Conservation (phyloP, 1,140 invertebrate genomes). For the Ips nitidus region DNA sequence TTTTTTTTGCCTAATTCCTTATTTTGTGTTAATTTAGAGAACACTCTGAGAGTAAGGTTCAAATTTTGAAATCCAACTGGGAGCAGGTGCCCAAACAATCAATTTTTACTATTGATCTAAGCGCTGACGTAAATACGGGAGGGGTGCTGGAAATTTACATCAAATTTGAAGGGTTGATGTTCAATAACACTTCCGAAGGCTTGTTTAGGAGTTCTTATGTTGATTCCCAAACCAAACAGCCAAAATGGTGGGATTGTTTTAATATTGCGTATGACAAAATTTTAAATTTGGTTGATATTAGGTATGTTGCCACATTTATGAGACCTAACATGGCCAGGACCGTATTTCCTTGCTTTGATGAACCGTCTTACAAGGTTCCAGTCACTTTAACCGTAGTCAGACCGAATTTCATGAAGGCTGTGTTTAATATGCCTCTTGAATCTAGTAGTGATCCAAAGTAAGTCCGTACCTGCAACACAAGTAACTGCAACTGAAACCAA, state of each 20-base stretch:
- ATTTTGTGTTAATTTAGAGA: background rate
- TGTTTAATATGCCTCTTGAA: conserved; percentile 65
- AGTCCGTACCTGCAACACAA: background rate
- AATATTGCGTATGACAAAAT: background rate
- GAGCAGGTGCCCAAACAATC: conserved; percentile 37
- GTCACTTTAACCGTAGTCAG: conserved; percentile 67
- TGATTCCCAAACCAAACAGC: conserved; percentile 53
- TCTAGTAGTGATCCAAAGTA: conserved; percentile 44
- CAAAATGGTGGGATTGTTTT: conserved; percentile 53
- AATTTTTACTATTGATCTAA: conserved; percentile 48
- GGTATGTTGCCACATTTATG: conserved; percentile 70
- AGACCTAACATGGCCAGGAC: conserved; percentile 79
- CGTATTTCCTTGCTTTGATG: conserved; percentile 92
- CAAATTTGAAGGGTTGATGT: conserved; percentile 61
- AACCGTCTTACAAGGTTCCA: conserved; percentile 78
- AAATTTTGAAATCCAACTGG: conserved; percentile 18
- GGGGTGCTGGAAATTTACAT: conserved; percentile 59
- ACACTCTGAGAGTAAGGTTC: conserved; percentile 11
- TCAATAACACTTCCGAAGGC: conserved; percentile 59
- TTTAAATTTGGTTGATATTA: background rate
- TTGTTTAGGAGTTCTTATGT: conserved; percentile 64
- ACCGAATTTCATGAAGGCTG: conserved; percentile 59
- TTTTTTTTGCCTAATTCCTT: background rate
- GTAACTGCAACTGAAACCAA: conserved; percentile 7
- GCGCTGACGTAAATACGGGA: conserved; percentile 56